Evolutionary conservation across 2,888 invertebrate genomes (phyloP).

Genomic region (Aspidapion aeneum): DNA sequence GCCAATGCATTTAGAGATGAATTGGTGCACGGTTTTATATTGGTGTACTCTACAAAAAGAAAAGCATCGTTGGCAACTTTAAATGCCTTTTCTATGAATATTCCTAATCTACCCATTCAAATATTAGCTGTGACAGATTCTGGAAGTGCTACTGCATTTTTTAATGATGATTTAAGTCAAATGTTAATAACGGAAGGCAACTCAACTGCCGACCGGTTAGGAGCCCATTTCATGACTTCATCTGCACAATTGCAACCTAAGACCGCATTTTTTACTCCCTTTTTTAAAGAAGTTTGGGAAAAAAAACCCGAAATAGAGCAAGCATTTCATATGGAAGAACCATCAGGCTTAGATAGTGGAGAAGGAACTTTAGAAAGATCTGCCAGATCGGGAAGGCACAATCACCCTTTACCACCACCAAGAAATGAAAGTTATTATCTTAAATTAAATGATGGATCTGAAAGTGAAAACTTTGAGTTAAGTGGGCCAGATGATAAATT

Average conservation of each 20-base stretch:
- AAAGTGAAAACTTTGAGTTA: conserved; percentile 62
- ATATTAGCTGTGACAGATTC: conserved; percentile 91
- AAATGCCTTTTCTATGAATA: conserved; percentile 90
- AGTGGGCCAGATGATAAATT: conserved; percentile 56
- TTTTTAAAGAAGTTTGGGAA: conserved; percentile 96
- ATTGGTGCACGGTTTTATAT: conserved; percentile 90
- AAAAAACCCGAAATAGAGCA: conserved; percentile 93
- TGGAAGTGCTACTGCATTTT: conserved; percentile 85
- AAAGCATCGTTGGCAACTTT: conserved; percentile 92
- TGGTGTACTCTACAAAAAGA: conserved; percentile 92
- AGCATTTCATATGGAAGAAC: conserved; percentile 84
- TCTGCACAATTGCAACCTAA: conserved; percentile 81
- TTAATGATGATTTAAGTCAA: conserved; percentile 86
- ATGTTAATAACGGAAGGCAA: conserved; percentile 91
- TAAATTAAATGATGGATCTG: conserved; percentile 58
- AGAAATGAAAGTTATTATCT: conserved; percentile 76
- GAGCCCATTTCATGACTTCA: conserved; percentile 90
- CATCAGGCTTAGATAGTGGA: conserved; percentile 57
- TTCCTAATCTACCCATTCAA: conserved; percentile 89
- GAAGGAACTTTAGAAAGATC: conserved; percentile 70
- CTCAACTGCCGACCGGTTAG: conserved; percentile 82
- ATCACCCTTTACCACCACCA: conserved; percentile 63
- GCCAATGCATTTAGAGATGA: conserved; percentile 90
- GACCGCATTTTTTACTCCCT: conserved; percentile 91
- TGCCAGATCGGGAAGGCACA: conserved; percentile 55